A percentile compares a stretch with the other conserved stretches of the same genome.
phyloP scores from a whole-genome alignment of 2,888 invertebrate genomes.

The Pandemis cinnamomeana region DNA sequence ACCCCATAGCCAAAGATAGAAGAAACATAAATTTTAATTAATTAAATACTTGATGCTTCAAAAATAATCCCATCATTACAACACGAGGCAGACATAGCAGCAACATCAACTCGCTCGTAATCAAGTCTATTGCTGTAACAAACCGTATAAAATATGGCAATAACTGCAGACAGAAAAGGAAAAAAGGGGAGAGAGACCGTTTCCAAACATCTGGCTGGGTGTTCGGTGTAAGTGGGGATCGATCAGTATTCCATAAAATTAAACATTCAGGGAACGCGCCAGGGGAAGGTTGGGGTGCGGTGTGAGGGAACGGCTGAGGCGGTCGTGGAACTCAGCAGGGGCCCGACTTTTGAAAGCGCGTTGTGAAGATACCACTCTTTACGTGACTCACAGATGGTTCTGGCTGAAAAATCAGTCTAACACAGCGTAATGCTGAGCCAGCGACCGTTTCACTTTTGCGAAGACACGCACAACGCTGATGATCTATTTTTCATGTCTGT shows the following conservation, averaged over 20 bases:
- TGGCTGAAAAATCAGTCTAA: too few relatives aligned
- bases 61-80: not conserved
- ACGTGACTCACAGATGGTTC: too few relatives aligned
- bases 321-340: not conserved
- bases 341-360: too few relatives aligned
- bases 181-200: constrained; percentile 49
- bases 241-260: constrained; percentile 77
- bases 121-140: constrained; percentile 29
- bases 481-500: too few relatives aligned
- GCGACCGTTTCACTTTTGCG: too few relatives aligned
- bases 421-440: too few relatives aligned
- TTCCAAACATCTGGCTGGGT: constrained; percentile 57
- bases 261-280: constrained; percentile 73
- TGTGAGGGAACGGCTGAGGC: not conserved
- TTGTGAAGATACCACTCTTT: too few relatives aligned
- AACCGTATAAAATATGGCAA: constrained; percentile 39
- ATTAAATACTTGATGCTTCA: too few relatives aligned
- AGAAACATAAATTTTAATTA: too few relatives aligned
- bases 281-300: constrained; percentile 43
- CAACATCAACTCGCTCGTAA: constrained; percentile 23
- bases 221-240: constrained; percentile 54
- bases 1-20: too few relatives aligned
- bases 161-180: constrained; percentile 46
- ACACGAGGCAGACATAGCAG: not conserved
- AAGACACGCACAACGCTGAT: too few relatives aligned